These are phyloP conservation scores for Thunnus albacares DNA, from an alignment of 2,797 vertebrate genomes.

Conservation along the genomic window DNA sequence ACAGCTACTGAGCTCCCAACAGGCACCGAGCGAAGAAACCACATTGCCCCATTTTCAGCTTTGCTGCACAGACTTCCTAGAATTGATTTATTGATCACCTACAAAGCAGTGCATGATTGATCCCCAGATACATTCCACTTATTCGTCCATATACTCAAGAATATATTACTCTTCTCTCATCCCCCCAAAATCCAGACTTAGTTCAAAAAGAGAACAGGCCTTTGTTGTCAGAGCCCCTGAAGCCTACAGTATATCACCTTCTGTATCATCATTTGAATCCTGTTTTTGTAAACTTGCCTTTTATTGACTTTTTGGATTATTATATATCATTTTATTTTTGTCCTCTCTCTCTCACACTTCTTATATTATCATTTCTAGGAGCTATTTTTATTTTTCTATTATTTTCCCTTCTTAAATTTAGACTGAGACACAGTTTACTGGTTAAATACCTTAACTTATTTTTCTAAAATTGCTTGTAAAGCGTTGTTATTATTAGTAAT, in stretches of 20 bases:
- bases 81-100: slow-evolving; percentile 64
- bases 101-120: slow-evolving; percentile 38
- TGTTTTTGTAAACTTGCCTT: too few relatives aligned
- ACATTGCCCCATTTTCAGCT: slow-evolving; percentile 47
- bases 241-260: slow-evolving; percentile 10
- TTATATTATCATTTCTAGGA: not conserved
- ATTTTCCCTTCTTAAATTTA: not conserved
- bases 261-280: slow-evolving; percentile 10
- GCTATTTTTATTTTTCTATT: not conserved
- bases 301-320: not conserved
- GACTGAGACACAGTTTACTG: not conserved
- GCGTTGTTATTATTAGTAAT: not conserved
- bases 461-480: not conserved
- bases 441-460: not conserved
- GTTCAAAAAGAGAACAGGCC: slow-evolving; percentile 4
- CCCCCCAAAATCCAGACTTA: not conserved
- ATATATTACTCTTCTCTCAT: not conserved
- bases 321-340: not conserved
- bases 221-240: slow-evolving; percentile 1
- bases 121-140: slow-evolving; percentile 2
- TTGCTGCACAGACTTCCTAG: slow-evolving; percentile 42
- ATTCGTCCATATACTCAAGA: slow-evolving; percentile 20
- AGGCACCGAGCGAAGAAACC: slow-evolving; percentile 35
- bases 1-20: slow-evolving; percentile 35
- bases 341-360: too few relatives aligned